Conservation (phyloP, 2,797 vertebrate species). For the Lepus oiostolus region DNA sequence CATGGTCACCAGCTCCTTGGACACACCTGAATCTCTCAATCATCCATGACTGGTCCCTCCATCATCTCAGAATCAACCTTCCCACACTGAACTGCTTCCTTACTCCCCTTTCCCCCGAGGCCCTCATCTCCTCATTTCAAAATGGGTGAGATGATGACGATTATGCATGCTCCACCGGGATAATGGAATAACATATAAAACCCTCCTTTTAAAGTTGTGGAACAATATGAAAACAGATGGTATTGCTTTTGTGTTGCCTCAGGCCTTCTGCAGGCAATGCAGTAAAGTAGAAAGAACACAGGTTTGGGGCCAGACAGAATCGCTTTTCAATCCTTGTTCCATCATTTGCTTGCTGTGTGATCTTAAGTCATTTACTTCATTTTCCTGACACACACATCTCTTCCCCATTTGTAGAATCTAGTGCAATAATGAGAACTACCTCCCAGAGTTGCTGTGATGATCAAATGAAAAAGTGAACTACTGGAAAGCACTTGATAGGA, state of each 20-base stretch:
- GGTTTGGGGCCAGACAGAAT: neutral
- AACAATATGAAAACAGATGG: constrained; percentile 68
- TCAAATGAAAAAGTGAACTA: constrained; percentile 33
- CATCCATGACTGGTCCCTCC: neutral
- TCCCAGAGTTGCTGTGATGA: neutral
- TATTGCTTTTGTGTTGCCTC: neutral
- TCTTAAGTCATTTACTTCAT: constrained; percentile 38
- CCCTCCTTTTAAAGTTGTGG: constrained; percentile 45
- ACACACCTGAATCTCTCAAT: neutral
- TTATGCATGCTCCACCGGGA: constrained; percentile 57
- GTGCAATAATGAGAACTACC: constrained; percentile 4
- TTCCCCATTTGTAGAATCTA: constrained; percentile 40
- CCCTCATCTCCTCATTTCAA: constrained; percentile 52
- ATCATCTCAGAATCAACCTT: neutral
- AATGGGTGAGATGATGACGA: constrained; percentile 32
- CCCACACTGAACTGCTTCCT: neutral
- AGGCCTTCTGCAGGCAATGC: neutral
- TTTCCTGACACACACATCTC: constrained; percentile 34
- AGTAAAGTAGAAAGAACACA: neutral
- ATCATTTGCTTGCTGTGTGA: constrained; percentile 41
- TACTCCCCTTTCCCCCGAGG: neutral
- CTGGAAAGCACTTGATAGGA: neutral
- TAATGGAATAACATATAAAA: constrained; percentile 61
- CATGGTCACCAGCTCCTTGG: neutral
- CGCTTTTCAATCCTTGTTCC: neutral